Evolutionary conservation across 2,113 vertebrate genomes (phyloP), one percentile per base, ranked within the genome.

Genomic region (Callaeas wilsoni): DNA sequence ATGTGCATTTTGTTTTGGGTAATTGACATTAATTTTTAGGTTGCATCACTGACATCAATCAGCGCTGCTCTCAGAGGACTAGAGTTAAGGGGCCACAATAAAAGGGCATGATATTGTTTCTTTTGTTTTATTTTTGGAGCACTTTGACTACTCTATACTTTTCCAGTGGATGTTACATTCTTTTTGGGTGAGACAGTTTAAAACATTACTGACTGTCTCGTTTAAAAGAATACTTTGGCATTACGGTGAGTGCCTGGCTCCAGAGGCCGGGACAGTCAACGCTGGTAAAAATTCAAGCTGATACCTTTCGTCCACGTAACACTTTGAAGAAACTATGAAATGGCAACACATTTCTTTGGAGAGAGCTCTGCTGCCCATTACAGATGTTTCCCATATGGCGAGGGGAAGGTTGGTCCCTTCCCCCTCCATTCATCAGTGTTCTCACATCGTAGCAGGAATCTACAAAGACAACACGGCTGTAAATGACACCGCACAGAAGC

Each of bases 361-460:
- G 53, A 74, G 78, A 84, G 62, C 57, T 85, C 39, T 35, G 46
- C 62, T 96, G 93, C 92, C 95, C 39, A 3, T 64, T 90, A 44
- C 90, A 97, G 95, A 97, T 97, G 97, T 92, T 97, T 96, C 81
- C 95, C 97, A 97, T 93, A 95, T 96, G 96, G 69, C 22, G 46
- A 73, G 46, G 32, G 84, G 60, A 97, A 95, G 81, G 81, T 80
- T 23, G 7, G 78, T 57, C 67, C 94, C 84, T 79, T 84, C 94
- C 95, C 77, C 92, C 87, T 93, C 59, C 86, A 76, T 53, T 88
- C 95, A 95, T 89, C 95, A 88, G 63, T 97, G 95, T 95, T 97
- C 94, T 96, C 94, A 94, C 93, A 76, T 94, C 39, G 47, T 76
- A 87, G 88, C 95, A 95, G 44, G 83, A 74, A 89, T 91, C 88